Base-by-base conservation (phyloP, 1,140 invertebrate genomes). In the Drosophila obscura region DNA sequence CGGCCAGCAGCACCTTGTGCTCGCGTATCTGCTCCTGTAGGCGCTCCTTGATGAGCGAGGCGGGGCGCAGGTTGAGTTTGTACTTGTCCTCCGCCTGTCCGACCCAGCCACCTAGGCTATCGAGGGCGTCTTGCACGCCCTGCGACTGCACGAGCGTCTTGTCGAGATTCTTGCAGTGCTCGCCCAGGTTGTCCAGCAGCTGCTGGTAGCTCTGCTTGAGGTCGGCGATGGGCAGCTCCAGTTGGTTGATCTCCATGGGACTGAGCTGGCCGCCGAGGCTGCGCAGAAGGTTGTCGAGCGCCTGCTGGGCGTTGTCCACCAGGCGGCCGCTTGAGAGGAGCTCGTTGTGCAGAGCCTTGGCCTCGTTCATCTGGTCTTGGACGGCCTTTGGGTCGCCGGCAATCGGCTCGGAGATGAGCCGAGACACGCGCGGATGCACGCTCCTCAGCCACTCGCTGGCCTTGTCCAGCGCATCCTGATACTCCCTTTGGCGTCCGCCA, bases 41-140 rank as follows among this genome's bases (percentile, higher is more conserved):
- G 28, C 96, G 95, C 88, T 98, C 97, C 73, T 96, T 96, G 68
- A 97, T 95, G 1, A 99, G 93, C 64, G 97, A 98, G 0, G 97
- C 96, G 7, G 97, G 97, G 75, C 96, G 94, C 73, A 94, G 94
- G 69, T 95, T 94, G 22, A 94, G 95, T 94, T 97, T 97, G 90
- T 96, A 95, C 80, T 96, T 95, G 72, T 94, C 95, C 89, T 99
- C 97, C 7, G 96, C 95, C 73, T 96, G 95, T 65, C 95, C 96
- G 35, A 99, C 92, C 97, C 97, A 99, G 49, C 93, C 92, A 5
- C 96, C 94, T 7, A 99, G 94, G 55, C 96, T 94, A 81, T 98
- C 97, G 0, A 98, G 93, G 7, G 97, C 97, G 91, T 98, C 97
- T 91, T 98, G 96, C 9, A 99, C 95, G n/a, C 97, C 97, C 92